Conservation (phyloP, 2,113 vertebrate species). For the Platysternon megacephalum region DNA sequence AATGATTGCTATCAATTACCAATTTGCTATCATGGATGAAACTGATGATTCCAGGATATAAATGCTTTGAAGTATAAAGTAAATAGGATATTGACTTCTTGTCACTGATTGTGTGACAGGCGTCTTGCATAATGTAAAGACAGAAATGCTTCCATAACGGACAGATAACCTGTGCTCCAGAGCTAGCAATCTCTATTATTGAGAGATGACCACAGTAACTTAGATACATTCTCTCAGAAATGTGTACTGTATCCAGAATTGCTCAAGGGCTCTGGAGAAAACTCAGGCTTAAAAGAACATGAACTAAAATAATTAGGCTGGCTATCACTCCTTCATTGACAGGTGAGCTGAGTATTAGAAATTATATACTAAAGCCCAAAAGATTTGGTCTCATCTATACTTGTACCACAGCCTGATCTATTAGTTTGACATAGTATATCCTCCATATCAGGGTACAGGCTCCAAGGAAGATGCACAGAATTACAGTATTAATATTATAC, state of each 20-base stretch:
- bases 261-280: slow-evolving; percentile 31
- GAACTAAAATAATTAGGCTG: slow-evolving; percentile 18
- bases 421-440: background rate
- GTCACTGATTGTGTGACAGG: slow-evolving; percentile 30
- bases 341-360: background rate
- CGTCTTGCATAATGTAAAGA: slow-evolving; percentile 44
- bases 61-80: slow-evolving; percentile 39
- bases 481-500: background rate
- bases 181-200: slow-evolving; percentile 35
- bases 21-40: slow-evolving; percentile 41
- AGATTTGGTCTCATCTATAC: background rate
- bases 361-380: background rate
- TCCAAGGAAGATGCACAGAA: background rate
- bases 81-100: slow-evolving; percentile 65
- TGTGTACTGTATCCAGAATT: slow-evolving; percentile 18
- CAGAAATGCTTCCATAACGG: slow-evolving; percentile 24
- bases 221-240: slow-evolving; percentile 38
- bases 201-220: slow-evolving; percentile 17
- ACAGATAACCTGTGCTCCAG: slow-evolving; percentile 26
- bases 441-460: background rate
- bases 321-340: background rate
- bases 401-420: background rate
- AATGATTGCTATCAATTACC: slow-evolving; percentile 27
- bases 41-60: slow-evolving; percentile 39
- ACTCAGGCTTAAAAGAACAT: slow-evolving; percentile 6